Evolutionary conservation across 2,113 vertebrate species (phyloP).

Genomic region (Myiopsitta monachus): DNA sequence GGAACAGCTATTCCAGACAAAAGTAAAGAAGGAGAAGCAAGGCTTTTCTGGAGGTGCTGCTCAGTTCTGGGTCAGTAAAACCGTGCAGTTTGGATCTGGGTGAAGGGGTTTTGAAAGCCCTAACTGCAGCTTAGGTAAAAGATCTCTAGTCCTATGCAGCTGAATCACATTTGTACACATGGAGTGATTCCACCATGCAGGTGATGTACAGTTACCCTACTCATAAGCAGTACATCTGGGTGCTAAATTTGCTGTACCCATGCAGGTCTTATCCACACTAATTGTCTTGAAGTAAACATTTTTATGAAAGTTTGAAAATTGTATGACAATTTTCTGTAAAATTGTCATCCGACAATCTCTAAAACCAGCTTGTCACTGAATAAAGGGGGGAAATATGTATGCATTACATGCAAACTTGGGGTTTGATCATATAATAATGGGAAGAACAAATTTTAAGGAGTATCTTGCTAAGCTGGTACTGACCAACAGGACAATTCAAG

Average conservation of each 20-base stretch:
- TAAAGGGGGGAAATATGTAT: background rate
- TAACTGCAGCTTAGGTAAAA: background rate
- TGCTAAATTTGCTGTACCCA: background rate
- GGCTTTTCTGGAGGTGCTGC: background rate
- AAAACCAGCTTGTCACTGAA: background rate
- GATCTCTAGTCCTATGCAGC: background rate
- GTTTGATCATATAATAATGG: background rate
- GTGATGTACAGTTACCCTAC: background rate
- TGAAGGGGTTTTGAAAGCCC: background rate
- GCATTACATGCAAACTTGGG: background rate
- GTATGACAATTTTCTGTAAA: background rate
- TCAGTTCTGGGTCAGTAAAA: background rate
- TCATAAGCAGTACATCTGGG: background rate
- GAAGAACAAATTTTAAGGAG: background rate
- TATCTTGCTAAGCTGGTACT: background rate
- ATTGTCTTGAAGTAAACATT: background rate
- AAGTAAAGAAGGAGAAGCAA: background rate
- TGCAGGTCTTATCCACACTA: background rate
- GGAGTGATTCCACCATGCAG: background rate
- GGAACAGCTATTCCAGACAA: background rate
- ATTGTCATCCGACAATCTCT: background rate
- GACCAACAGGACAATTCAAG: background rate
- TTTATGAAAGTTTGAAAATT: background rate
- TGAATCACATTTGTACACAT: background rate
- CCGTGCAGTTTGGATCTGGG: background rate